Conservation (phyloP, 2,888 invertebrate species). For the Callinectes sapidus region DNA sequence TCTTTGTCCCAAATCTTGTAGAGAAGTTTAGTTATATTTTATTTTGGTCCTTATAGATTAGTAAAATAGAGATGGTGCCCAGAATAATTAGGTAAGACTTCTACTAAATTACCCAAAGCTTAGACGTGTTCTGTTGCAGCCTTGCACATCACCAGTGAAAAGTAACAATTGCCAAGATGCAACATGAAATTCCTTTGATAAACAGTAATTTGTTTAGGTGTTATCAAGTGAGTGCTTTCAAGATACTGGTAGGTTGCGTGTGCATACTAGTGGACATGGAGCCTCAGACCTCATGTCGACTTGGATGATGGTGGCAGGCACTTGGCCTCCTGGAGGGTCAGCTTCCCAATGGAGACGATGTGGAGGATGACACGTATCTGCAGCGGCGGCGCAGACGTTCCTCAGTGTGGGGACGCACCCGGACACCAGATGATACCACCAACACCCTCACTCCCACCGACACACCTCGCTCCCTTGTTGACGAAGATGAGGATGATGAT, state of each 20-base stretch:
- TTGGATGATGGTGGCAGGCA: constrained; percentile 60
- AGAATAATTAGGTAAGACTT: not conserved
- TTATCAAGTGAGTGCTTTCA: constrained; percentile 12
- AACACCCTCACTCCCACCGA: constrained; percentile 60
- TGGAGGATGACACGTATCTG: constrained; percentile 48
- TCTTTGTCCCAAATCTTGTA: not conserved
- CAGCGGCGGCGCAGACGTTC: constrained; percentile 60
- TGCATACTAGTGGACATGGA: not conserved
- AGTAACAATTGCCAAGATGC: not conserved
- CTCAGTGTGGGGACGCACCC: constrained; percentile 45
- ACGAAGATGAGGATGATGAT: constrained; percentile 49
- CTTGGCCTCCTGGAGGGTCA: constrained; percentile 69
- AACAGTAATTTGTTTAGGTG: not conserved
- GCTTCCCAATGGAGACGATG: constrained; percentile 60
- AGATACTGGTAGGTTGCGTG: constrained; percentile 18
- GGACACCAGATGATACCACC: constrained; percentile 57
- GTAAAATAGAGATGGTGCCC: not conserved
- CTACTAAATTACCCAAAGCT: not conserved
- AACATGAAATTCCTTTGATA: not conserved
- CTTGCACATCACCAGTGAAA: not conserved
- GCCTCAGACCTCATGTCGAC: constrained; percentile 36
- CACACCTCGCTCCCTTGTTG: constrained; percentile 57
- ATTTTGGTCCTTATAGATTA: not conserved
- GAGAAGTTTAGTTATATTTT: not conserved
- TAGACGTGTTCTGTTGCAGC: not conserved